phyloP scores from a whole-genome alignment of 2,797 vertebrate species.

The Manis crassicaudata region DNA sequence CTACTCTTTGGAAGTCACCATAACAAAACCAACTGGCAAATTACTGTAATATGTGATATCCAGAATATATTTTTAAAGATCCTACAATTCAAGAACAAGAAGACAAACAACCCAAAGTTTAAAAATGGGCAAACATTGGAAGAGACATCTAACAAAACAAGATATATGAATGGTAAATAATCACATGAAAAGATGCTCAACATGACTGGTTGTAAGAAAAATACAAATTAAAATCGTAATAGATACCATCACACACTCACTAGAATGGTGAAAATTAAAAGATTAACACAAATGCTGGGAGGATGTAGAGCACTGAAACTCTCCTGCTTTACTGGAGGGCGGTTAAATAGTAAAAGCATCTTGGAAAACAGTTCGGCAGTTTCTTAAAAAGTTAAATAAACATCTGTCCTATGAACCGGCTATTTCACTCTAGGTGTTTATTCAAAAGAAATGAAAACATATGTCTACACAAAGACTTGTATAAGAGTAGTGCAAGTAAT shows the following conservation, averaged over 20 bases:
- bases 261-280: not conserved
- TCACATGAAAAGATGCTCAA: not conserved
- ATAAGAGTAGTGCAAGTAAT: not conserved
- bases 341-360: not conserved
- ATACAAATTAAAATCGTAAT: slow-evolving; percentile 12
- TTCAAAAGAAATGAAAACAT: slow-evolving; percentile 29
- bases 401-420: not conserved
- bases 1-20: slow-evolving; percentile 13
- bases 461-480: not conserved
- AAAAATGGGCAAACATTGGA: not conserved
- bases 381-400: slow-evolving; percentile 44
- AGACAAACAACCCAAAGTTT: not conserved
- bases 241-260: not conserved
- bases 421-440: slow-evolving; percentile 28
- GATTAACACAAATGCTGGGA: slow-evolving; percentile 2
- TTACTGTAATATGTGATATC: not conserved
- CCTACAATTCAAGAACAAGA: not conserved
- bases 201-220: not conserved
- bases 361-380: not conserved
- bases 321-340: not conserved
- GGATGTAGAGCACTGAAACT: not conserved
- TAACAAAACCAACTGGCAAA: not conserved
- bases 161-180: not conserved
- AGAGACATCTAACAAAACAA: not conserved
- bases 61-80: not conserved